phyloP scores from a whole-genome alignment of 2,797 vertebrate species.

The Poeciliopsis turneri region DNA sequence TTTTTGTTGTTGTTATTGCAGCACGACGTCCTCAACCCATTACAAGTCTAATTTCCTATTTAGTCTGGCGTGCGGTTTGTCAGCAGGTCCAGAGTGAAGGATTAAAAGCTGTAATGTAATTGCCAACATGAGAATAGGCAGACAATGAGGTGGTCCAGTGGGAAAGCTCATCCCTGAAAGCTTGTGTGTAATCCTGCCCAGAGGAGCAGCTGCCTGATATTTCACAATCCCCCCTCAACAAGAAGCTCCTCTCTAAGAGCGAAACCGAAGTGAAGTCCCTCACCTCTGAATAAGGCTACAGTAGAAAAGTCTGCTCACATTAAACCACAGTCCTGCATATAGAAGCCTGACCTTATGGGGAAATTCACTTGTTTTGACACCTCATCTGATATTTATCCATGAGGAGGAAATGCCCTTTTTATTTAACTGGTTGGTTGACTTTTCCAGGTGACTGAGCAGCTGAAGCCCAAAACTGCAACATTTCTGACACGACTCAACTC shows the following conservation, averaged over 20 bases:
- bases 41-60: constrained; percentile 53
- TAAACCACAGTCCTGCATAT: constrained; percentile 27
- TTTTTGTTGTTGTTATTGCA: constrained; percentile 16
- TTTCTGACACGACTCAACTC: constrained; percentile 5
- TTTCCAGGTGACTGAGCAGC: constrained; percentile 20
- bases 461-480: neutral
- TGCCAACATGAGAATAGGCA: constrained; percentile 61
- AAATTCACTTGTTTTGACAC: constrained; percentile 42
- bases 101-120: constrained; percentile 73
- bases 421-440: neutral
- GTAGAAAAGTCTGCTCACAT: neutral
- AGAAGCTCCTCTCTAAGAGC: constrained; percentile 24
- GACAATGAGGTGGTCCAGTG: constrained; percentile 56
- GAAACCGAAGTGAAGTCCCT: constrained; percentile 26
- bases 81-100: constrained; percentile 55
- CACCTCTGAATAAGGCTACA: constrained; percentile 47
- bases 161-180: constrained; percentile 44
- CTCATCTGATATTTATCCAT: constrained; percentile 27
- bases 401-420: neutral
- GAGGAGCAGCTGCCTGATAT: constrained; percentile 50
- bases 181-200: constrained; percentile 61
- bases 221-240: constrained; percentile 29
- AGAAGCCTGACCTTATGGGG: constrained; percentile 30
- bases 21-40: constrained; percentile 26
- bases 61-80: constrained; percentile 59